Base-by-base conservation (phyloP, 2,888 invertebrate species). In the Ashinkailepas kermadecensis region DNA sequence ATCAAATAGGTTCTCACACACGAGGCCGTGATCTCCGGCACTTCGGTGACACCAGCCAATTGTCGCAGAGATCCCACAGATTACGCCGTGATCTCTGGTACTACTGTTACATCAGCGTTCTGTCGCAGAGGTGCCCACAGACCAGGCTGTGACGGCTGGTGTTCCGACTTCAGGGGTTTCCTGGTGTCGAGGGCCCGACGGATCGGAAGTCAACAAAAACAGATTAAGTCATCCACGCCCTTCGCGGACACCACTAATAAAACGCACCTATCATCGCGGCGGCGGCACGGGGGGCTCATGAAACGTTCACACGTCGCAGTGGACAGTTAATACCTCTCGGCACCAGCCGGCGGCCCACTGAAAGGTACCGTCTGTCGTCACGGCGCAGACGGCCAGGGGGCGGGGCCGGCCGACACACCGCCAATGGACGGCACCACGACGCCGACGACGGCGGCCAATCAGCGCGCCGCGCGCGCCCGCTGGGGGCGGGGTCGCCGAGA, bases 331-430 rank as follows among this genome's bases (percentile, higher is more conserved):
- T 74, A 13, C 74, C 74, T 54, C 74, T 74, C 74, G 74, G 54
- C 74, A 74, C 54, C 8, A 6, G 21, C 54, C 15, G 74, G 8
- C 18, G 15, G 54, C 74, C 18, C 74, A 74, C 74, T 74, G 74
- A 74, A 74, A 74, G 74, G 54, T 13, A 18, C 2, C 39, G 15
- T 74, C 74, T 9, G 74, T 74, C 74, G 74, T 74, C 74, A 74
- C 74, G 74, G 54, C 13, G 9, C 18, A 21, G 54, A 12, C 54
- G n/a, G 59, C 65, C 23, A 25, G 25, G 54, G 74, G 74, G 74
- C 74, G 74, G 74, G 74, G 74, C 74, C 21, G 54, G 7, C 15
- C 39, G 18, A 18, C 18, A 12, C 13, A 18, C 54, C 54, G 74
- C 74, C 74, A 74, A 74, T 74, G 74, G 74, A 74, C 74, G 74